Evolutionary conservation across 2,797 vertebrate species (phyloP), one percentile per base, ranked within the genome.

Genomic region (Saxicola maurus): DNA sequence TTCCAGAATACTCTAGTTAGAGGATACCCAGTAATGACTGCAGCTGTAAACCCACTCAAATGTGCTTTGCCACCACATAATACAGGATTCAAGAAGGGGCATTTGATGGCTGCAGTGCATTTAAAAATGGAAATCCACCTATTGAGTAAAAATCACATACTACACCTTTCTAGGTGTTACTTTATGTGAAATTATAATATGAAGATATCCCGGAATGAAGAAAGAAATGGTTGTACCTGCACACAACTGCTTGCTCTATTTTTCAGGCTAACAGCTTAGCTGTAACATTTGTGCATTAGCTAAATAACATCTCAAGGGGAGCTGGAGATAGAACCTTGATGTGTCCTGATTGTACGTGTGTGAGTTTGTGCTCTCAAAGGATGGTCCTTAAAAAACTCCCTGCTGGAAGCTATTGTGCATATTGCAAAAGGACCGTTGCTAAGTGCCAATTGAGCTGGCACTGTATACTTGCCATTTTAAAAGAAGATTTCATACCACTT

Each of bases 401-500:
- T 96, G 97, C 97, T 97, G 97, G 95, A 98, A 97, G 94, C 96
- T 97, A 97, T 97, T 98, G 97, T 97, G 96, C 96, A 96, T 96
- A 96, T 97, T 97, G 93, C 95, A 96, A 97, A 97, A 97, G 96
- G 94, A 96, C 95, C 33, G 59, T 97, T 96, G 97, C 96, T 97
- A 97, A 98, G 97, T 98, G 96, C 96, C 97, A 97, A 97, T 97
- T 98, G 96, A 97, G 97, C 96, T 95, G 95, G 95, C 95, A 95
- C 97, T 96, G 92, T 97, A 96, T 97, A 97, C 97, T 98, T 97
- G 95, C 97, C 97, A 96, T 97, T 97, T 97, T 96, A 96, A 97
- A 95, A 96, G 96, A 97, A 97, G 96, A 98, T 98, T 97, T 97
- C 94, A 95, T 97, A 96, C 96, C 96, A 97, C 97, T 97, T 98